Percentiles rank a stretch among this genome's conserved stretches.
phyloP scores from a whole-genome alignment of 2,797 vertebrate species.

The Allobates femoralis region DNA sequence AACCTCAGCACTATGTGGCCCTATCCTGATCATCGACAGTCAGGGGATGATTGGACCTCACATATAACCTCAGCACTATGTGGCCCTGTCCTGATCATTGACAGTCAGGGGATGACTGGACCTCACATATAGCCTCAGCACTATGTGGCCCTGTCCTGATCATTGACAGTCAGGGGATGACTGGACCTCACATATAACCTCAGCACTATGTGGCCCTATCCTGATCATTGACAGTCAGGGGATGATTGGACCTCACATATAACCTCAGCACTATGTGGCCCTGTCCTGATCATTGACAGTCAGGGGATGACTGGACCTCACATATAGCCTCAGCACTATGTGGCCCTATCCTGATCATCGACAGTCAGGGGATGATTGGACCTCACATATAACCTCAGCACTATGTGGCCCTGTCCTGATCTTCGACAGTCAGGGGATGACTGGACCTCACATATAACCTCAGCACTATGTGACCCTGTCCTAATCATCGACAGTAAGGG shows the following conservation, averaged over 20 bases:
- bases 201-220: background rate
- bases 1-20: background rate
- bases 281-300: too few relatives aligned
- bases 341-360: too few relatives aligned
- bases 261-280: background rate
- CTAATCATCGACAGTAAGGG: too few relatives aligned
- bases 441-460: too few relatives aligned
- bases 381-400: too few relatives aligned
- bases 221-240: background rate
- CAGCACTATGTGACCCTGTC: too few relatives aligned
- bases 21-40: background rate
- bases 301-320: too few relatives aligned
- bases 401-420: too few relatives aligned
- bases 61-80: background rate
- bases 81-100: background rate
- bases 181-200: background rate
- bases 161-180: background rate
- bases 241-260: background rate
- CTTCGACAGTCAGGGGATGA: too few relatives aligned
- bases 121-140: background rate
- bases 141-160: background rate
- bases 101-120: background rate
- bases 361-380: too few relatives aligned
- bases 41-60: background rate
- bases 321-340: too few relatives aligned